Conservation (phyloP, 2,797 vertebrate species). For the Catharus ustulatus region DNA sequence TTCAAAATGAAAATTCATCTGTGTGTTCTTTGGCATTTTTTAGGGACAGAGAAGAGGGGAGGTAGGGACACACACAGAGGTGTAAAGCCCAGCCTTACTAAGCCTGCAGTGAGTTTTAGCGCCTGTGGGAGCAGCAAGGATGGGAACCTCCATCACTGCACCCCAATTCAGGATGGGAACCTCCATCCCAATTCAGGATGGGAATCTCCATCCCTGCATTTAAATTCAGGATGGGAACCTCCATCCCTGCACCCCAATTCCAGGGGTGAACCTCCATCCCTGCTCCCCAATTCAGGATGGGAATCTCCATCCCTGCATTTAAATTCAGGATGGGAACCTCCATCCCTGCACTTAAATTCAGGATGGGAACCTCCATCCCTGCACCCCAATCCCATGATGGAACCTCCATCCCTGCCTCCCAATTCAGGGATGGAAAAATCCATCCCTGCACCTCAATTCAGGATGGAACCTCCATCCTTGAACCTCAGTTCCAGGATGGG, state of each 20-base stretch:
- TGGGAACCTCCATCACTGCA: neutral
- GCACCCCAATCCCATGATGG: no score
- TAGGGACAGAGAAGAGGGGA: neutral
- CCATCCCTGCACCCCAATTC: accelerated
- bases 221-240: no score
- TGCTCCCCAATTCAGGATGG: neutral
- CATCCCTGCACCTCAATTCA: accelerated
- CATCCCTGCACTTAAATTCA: no score
- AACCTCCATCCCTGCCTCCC: neutral
- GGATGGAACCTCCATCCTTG: no score
- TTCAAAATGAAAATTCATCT: neutral
- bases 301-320: no score
- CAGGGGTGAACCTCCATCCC: accelerated
- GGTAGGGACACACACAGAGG: neutral
- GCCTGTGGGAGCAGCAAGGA: neutral
- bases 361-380: no score
- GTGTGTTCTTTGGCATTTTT: neutral
- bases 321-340: no score
- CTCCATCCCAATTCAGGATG: neutral
- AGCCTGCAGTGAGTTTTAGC: neutral
- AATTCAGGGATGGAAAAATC: neutral
- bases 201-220: no score
- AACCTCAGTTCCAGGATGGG: no score
- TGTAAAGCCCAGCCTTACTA: neutral
- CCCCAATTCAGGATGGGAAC: no score